Conservation (phyloP, 2,113 vertebrate genomes). For the Syrmaticus mikado region DNA sequence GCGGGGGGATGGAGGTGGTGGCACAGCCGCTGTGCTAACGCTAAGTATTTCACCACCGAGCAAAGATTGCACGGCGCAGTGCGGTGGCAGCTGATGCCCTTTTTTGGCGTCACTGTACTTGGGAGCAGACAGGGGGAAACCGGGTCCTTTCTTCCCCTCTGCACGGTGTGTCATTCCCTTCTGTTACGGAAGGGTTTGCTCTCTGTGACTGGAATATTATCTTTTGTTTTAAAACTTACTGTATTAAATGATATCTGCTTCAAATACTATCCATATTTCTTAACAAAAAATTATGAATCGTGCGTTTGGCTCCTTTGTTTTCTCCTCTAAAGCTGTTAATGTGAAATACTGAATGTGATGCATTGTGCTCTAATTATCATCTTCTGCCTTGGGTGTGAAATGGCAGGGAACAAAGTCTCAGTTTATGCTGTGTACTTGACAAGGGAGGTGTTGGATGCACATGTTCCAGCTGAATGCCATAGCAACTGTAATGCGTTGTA, state of each 20-base stretch:
- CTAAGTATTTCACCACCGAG: not conserved
- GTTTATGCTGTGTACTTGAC: not conserved
- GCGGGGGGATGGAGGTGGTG: not conserved
- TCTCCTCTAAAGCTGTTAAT: not conserved
- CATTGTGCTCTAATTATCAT: not conserved
- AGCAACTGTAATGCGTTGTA: slow-evolving; percentile 2
- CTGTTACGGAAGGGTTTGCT: not conserved
- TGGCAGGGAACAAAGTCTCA: slow-evolving; percentile 22
- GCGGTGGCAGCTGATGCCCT: not conserved
- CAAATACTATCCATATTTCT: not conserved
- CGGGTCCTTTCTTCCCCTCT: not conserved
- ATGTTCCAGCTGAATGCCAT: not conserved
- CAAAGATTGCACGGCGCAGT: not conserved
- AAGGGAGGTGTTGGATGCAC: not conserved
- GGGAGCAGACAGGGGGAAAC: not conserved
- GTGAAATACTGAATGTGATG: not conserved
- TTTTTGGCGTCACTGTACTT: slow-evolving; percentile 46
- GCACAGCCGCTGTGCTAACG: not conserved
- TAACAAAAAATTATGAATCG: not conserved
- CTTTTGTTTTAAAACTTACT: not conserved
- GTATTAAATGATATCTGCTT: not conserved
- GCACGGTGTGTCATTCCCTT: not conserved
- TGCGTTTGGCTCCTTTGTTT: not conserved
- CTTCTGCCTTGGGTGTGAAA: not conserved
- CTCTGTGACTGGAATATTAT: not conserved